Conservation (phyloP, 2,888 invertebrate species). For the Temnothorax unifasciatus region DNA sequence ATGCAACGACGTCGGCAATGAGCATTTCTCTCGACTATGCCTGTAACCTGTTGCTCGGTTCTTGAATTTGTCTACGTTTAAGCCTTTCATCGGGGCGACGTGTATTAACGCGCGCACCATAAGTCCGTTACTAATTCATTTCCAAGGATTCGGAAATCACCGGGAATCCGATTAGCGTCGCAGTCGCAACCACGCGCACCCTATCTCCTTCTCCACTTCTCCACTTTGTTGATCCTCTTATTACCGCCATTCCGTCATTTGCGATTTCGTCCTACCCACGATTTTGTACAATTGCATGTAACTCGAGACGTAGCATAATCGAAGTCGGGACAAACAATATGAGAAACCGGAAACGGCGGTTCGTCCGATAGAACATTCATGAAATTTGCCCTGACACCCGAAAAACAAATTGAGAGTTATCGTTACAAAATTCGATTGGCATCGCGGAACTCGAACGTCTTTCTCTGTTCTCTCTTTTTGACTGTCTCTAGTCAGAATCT, state of each 20-base stretch:
- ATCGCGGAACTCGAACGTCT: neutral
- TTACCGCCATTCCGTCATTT: too few species aligned
- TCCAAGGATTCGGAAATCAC: slow-evolving; percentile 76
- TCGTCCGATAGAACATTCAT: neutral
- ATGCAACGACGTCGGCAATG: slow-evolving; percentile 14
- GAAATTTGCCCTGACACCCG: neutral
- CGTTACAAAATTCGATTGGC: neutral
- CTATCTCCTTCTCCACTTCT: slow-evolving; percentile 10
- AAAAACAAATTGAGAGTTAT: neutral
- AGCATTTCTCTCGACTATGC: slow-evolving; percentile 56
- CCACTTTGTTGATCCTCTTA: neutral
- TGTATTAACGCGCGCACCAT: slow-evolving; percentile 62
- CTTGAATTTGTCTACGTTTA: slow-evolving; percentile 79
- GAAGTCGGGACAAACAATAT: neutral
- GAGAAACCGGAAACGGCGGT: neutral
- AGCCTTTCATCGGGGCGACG: slow-evolving; percentile 73
- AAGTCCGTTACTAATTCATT: slow-evolving; percentile 79
- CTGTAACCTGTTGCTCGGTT: slow-evolving; percentile 82
- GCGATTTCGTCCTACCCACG: neutral
- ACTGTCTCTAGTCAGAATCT: neutral
- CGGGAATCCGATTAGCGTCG: slow-evolving; percentile 73
- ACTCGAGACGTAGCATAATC: neutral
- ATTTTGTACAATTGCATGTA: neutral
- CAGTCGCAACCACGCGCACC: slow-evolving; percentile 17
- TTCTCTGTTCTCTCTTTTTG: neutral